Base-by-base conservation (phyloP, 2,113 vertebrate species). In the Cranoglanis bouderius region DNA sequence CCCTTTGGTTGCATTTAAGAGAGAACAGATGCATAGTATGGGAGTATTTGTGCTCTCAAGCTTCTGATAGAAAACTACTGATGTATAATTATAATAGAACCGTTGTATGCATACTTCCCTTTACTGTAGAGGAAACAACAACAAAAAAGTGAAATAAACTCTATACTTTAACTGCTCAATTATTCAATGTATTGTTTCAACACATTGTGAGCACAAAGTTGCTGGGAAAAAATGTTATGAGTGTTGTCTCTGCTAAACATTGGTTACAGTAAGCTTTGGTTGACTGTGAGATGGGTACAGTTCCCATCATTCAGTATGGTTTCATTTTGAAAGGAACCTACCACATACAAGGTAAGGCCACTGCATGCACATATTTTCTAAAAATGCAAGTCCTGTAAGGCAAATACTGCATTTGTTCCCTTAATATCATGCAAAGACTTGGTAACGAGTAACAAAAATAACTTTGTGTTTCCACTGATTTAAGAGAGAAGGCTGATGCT, bases 381-480 rank as follows among this genome's bases (percentile, higher is more conserved):
- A 74, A 57, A 67, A 81, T 3, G 21, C 32, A 32, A 51, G 61
- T 78, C 35, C 65, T 82, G 32, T 82, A 85, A 74, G n/a, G 29
- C 14, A 88, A 88, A 88, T 82, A 35, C 29, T 82, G 78, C 61
- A 67, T 61, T 65, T 87, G 90, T 72, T 89, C 61, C 72, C 81
- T 84, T 32, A 70, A 63, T 51, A 84, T 84, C 85, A 89, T 90
- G 85, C 85, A 84, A 87, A 84, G 46, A 18, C 80, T 82, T 55
- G 14, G 24, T 57, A 43, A 40, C 19, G 35, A n/a, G 75, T 80
- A 7, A 87, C 75, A 85, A 55, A 55, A 55, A 85, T 8, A 72
- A 70, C 2, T 49, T 8, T 38, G 35, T 21, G 49, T 72, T 72
- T 55, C 46, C 38, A 75, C 14, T 19, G 38, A 82, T 82, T 40